Conservation (phyloP, 1,140 invertebrate species). For the Brachionus manjavacas region DNA sequence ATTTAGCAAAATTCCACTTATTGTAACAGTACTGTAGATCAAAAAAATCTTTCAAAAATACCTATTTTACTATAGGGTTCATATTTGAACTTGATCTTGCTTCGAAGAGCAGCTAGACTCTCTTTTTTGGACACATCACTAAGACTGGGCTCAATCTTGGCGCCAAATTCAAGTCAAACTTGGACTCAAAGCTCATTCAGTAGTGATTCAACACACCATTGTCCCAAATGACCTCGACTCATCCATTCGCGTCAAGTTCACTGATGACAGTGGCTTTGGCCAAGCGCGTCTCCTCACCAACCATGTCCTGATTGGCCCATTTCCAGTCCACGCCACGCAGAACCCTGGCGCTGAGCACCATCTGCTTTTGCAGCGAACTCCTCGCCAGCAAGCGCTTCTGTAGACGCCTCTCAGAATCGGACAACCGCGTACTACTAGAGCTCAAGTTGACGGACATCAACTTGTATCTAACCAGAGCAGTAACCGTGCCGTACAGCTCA, state of each 20-base stretch:
- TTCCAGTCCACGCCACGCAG: conserved; percentile 92
- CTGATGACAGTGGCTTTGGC: conserved; percentile 77
- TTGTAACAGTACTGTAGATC: too few species aligned
- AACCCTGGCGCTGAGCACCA: conserved; percentile 80
- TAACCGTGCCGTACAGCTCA: conserved; percentile 89
- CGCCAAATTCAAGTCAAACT: conserved; percentile 76
- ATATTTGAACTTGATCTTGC: conserved; percentile 28
- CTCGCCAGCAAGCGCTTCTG: conserved; percentile 63
- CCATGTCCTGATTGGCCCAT: conserved; percentile 91
- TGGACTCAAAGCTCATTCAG: conserved; percentile 93
- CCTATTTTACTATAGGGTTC: conserved; percentile 19
- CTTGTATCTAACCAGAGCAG: conserved; percentile 61
- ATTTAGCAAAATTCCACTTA: too few species aligned
- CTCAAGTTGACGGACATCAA: background rate
- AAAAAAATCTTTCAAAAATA: too few species aligned
- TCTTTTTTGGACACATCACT: background rate
- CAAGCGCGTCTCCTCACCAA: conserved; percentile 50
- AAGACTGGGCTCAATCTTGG: conserved; percentile 44
- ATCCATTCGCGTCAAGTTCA: conserved; percentile 80
- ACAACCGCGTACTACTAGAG: background rate
- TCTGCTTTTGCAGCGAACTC: conserved; percentile 67
- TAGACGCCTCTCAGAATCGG: conserved; percentile 49
- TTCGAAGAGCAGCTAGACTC: background rate
- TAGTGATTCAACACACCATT: conserved; percentile 92
- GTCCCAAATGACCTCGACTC: conserved; percentile 95